Evolutionary conservation across 2,113 vertebrate species (phyloP), one percentile per base, ranked within the genome.

Genomic region (Callithrix jacchus): DNA sequence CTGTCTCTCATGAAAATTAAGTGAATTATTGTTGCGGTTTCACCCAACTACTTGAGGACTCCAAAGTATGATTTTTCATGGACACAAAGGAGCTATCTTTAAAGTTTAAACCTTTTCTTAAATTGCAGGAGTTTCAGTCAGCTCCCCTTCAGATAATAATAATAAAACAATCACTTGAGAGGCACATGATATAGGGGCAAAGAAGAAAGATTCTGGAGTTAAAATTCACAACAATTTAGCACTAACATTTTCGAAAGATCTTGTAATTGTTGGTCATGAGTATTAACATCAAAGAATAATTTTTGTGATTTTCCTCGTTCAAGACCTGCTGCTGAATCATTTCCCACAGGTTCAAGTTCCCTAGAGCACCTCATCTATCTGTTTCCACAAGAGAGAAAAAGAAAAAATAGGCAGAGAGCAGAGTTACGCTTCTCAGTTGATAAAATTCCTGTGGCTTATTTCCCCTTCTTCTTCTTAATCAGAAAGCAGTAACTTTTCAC

Each of bases 201-300:
- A 91, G 45, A 70, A 35, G 21, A 21, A 82, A 93, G 30, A 1
- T 56, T 94, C 45, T 91, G 13, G 3, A 68, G 61, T 70, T 45
- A 68, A 49, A 74, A 21, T 94, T 54, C 81, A 80, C 16, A 76
- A 66, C 2, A 79, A 56, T 49, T 52, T 47, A 74, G 35, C 27
- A 37, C 6, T 3, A 73, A 68, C 40, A 91, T 80, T 83, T 54
- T 90, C 83, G 14, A 95, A 89, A 42, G 32, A 56, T 71, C 37
- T 91, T 82, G 4, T 56, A 70, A 74, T 73, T 52, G 8, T 6
- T 58, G 47, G 5, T 61, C 47, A 35, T 45, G 13, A 83, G 11
- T 6, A 94, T 76, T 76, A 89, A 88, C 61, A 73, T 87, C 94
- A 87, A 93, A 74, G 11, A 94, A 93, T 68, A 93, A 80, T 61